phyloP scores from a whole-genome alignment of 2,113 vertebrate genomes.

The Pteruthius melanotis region DNA sequence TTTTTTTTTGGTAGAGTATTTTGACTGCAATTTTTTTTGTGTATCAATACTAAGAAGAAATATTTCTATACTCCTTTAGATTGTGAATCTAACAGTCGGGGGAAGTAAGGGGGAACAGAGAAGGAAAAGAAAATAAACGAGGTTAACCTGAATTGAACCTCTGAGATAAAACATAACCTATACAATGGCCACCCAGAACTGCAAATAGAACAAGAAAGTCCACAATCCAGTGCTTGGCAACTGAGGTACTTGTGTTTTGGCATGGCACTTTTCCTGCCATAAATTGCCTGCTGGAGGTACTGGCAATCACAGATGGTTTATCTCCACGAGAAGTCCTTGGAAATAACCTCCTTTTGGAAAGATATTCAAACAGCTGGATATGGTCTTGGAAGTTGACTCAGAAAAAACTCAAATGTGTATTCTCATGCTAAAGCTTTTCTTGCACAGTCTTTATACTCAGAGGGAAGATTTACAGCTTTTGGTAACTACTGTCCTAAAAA shows the following conservation, averaged over 20 bases:
- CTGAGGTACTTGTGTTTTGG: not conserved
- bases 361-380: not conserved
- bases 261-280: not conserved
- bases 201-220: not conserved
- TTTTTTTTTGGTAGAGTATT: not conserved
- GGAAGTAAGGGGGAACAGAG: rapidly evolving
- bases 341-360: not conserved
- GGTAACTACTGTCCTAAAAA: not conserved
- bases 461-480: not conserved
- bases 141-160: not conserved
- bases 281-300: not conserved
- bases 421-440: not conserved
- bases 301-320: not conserved
- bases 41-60: not conserved
- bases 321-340: not conserved
- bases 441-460: not conserved
- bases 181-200: not conserved
- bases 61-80: not conserved
- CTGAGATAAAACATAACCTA: not conserved
- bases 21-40: not conserved
- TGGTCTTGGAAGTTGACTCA: not conserved
- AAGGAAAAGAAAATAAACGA: not conserved
- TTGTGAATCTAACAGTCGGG: not conserved
- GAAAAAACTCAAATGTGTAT: not conserved
- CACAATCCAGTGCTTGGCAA: not conserved